These are phyloP conservation scores for Rhabdomys pumilio DNA, from an alignment of 2,797 vertebrate species.

Conservation along the genomic window DNA sequence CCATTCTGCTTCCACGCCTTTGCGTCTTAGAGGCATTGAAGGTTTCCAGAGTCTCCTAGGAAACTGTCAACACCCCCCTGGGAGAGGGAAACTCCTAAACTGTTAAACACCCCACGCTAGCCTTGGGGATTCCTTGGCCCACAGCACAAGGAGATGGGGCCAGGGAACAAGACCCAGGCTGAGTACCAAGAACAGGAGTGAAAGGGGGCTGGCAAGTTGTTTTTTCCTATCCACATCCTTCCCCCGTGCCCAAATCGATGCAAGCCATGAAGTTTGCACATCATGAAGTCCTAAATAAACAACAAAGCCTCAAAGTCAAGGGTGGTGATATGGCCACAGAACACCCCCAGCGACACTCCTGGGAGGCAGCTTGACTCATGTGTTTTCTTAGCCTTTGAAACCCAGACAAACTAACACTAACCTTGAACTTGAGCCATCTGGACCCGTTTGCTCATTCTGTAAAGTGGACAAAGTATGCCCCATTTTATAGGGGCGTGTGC, in stretches of 20 bases:
- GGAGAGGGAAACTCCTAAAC: slow-evolving; percentile 46
- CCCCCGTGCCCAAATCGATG: neutral
- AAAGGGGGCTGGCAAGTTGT: neutral
- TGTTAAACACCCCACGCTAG: slow-evolving; percentile 14
- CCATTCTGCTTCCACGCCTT: slow-evolving; percentile 9
- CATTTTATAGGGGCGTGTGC: neutral
- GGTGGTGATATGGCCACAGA: neutral
- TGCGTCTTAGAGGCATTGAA: slow-evolving; percentile 14
- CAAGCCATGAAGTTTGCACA: neutral
- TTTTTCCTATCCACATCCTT: neutral
- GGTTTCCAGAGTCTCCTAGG: slow-evolving; percentile 67
- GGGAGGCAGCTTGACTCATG: neutral
- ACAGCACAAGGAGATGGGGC: neutral
- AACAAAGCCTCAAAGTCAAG: neutral
- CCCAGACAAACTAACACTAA: neutral
- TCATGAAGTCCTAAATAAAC: neutral
- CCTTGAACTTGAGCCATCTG: slow-evolving; percentile 6
- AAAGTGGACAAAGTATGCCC: neutral
- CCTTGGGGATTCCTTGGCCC: neutral
- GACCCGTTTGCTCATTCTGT: neutral
- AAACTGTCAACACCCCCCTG: slow-evolving; percentile 56
- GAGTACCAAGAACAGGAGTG: neutral
- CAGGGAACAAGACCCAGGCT: neutral
- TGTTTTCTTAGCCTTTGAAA: slow-evolving; percentile 24
- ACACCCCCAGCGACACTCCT: neutral